A percentile compares a stretch with the other conserved stretches of the same genome.
These are phyloP conservation scores for Abramis brama DNA, from an alignment of 2,113 vertebrate species.

Conservation along the genomic window DNA sequence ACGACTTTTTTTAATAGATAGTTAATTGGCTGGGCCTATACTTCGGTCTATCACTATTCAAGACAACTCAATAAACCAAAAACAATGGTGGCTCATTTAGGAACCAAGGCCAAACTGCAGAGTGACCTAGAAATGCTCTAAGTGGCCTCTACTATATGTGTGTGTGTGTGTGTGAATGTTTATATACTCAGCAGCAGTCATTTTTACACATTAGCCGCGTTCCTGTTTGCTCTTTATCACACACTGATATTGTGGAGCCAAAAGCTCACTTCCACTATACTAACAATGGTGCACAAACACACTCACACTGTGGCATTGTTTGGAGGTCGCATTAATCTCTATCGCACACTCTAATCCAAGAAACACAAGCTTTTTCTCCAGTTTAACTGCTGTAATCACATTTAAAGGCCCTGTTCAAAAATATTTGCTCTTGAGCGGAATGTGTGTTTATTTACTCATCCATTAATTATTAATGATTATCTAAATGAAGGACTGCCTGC, in stretches of 20 bases:
- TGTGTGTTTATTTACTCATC: constrained; percentile 14
- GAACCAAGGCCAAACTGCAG: not conserved
- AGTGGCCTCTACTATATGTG: not conserved
- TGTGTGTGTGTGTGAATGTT: not conserved
- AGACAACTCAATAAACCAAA: not conserved
- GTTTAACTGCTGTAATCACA: not conserved
- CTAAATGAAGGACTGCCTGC: constrained; percentile 58
- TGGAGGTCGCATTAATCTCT: constrained; percentile 17
- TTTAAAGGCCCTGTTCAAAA: not conserved
- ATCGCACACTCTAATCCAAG: constrained; percentile 20
- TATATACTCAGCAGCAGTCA: constrained; percentile 31
- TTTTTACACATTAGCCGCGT: constrained; percentile 56
- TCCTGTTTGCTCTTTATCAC: constrained; percentile 57
- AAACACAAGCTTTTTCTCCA: not conserved
- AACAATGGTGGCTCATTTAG: not conserved
- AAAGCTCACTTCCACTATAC: constrained; percentile 36
- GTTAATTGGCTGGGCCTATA: too few species aligned
- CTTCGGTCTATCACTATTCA: too few species aligned
- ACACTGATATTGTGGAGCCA: constrained; percentile 47
- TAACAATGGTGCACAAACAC: constrained; percentile 54
- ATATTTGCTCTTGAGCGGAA: not conserved
- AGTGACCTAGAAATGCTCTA: constrained; percentile 2
- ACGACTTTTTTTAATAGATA: too few species aligned
- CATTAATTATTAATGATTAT: constrained; percentile 55
- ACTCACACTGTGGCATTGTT: constrained; percentile 18